phyloP scores from a whole-genome alignment of 23 tunicate genomes.

The Ascidia mentula region DNA sequence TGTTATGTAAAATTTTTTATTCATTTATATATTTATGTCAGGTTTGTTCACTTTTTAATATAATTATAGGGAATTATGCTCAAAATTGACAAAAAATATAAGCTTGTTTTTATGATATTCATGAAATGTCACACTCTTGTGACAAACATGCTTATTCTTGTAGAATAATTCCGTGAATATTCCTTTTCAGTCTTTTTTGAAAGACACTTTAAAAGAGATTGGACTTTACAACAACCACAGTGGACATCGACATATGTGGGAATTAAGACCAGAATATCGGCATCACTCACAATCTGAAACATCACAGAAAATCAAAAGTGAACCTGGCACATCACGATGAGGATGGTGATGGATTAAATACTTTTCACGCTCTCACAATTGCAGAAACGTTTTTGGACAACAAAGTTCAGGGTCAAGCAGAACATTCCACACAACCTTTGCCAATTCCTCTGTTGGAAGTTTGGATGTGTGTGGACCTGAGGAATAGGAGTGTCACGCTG shows the following conservation, averaged over 20 bases:
- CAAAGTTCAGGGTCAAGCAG: too few species aligned
- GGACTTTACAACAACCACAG: conserved; percentile 70
- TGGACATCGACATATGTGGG: conserved; percentile 92
- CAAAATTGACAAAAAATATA: not conserved
- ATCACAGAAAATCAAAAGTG: not conserved
- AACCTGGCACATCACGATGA: not conserved
- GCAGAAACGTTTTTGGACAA: too few species aligned
- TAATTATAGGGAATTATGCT: not conserved
- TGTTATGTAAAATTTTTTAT: too few species aligned
- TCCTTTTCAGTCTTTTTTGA: conserved; percentile 50
- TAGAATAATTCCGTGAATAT: not conserved
- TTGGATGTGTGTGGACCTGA: too few species aligned
- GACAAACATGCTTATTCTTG: too few species aligned
- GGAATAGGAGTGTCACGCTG: too few species aligned
- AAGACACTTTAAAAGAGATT: conserved; percentile 72
- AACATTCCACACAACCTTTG: too few species aligned
- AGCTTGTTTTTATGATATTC: not conserved
- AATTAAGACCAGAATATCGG: conserved; percentile 82
- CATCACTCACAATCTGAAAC: conserved; percentile 29
- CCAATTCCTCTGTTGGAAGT: too few species aligned
- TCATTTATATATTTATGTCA: not conserved
- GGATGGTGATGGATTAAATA: not conserved
- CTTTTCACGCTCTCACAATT: too few species aligned
- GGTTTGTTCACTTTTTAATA: not conserved
- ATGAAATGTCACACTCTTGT: not conserved